Base-by-base conservation (phyloP, 2,113 vertebrate genomes). In the Sceloporus undulatus region DNA sequence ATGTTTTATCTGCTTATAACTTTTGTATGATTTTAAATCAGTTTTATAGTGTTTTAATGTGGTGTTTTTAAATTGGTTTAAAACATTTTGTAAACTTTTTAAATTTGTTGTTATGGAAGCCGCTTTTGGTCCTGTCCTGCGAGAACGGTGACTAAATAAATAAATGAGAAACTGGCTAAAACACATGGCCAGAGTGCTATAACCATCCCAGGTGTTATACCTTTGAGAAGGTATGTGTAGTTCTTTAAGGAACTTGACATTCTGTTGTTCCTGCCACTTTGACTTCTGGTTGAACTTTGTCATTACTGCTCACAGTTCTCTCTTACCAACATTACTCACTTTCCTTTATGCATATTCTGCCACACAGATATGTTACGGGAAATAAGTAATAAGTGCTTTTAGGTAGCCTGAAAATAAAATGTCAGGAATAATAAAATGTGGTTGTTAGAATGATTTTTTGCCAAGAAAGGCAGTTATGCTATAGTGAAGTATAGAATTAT, bases 261-360 rank as follows among this genome's bases (percentile, higher is more conserved):
- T 40, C 42, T 79, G 9, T 65, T 59, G 80, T 76, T 85, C 19
- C 27, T 88, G 42, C 70, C 56, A 52, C 81, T 78, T 79, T 80
- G 14, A 71, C 62, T 21, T 78, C 75, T 29, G 71, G 38, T 56
- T 38, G 84, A 48, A 34, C 6, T 74, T 38, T 74, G 52, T 87
- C n/a, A 90, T 85, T 87, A 73, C 9, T 71, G 74, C 87, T 76
- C 85, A 83, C 71, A 89, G 79, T 29, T 75, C 42, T 0, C 10
- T 90, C 88, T 87, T 2, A 87, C 70, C 74, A 85, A 91, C 54
- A 48, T 52, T 88, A 83, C 40, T 29, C 71, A 9, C 81, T 88
- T 75, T 82, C 71, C 68, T 34, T 79, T 19, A 85, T 70, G 71
- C 29, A 89, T 11, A 54, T 2, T 79, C 19, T 80, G 75, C n/a